Evolutionary conservation across 2,797 vertebrate species (phyloP).

Genomic region (Pyrocephalus nanus): DNA sequence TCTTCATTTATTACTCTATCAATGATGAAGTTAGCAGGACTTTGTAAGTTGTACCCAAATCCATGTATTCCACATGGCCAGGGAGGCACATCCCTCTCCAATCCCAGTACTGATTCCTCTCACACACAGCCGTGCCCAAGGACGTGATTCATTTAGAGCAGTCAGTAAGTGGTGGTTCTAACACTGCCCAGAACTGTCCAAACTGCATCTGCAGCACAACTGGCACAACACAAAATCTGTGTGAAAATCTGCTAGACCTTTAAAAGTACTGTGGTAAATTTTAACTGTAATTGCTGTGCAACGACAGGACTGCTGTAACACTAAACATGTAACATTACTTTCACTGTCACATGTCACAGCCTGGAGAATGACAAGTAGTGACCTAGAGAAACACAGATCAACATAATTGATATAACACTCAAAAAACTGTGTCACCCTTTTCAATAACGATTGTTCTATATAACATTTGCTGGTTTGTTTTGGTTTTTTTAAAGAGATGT

Average conservation of each 20-base stretch:
- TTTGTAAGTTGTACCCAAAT: background rate
- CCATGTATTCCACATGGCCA: background rate
- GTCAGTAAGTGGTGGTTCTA: background rate
- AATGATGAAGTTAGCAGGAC: background rate
- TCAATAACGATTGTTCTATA: background rate
- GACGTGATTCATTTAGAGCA: background rate
- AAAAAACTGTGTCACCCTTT: background rate
- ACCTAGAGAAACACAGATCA: background rate
- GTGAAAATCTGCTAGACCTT: background rate
- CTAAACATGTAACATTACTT: background rate
- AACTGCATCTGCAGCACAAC: background rate
- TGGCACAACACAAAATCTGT: background rate
- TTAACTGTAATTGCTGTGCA: background rate
- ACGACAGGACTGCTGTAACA: background rate
- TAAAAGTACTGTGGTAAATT: background rate
- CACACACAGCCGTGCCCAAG: background rate
- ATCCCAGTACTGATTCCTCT: background rate
- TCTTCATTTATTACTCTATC: background rate
- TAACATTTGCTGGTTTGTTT: background rate
- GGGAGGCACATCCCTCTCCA: background rate
- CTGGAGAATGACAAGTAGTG: background rate
- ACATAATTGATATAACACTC: background rate
- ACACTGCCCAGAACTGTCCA: background rate
- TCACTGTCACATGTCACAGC: background rate
- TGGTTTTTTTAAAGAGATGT: accelerated